A percentile compares a stretch with the other conserved stretches of the same genome.
Evolutionary conservation across 2,797 vertebrate genomes (phyloP).

Genomic region (Enteromius mattozi): DNA sequence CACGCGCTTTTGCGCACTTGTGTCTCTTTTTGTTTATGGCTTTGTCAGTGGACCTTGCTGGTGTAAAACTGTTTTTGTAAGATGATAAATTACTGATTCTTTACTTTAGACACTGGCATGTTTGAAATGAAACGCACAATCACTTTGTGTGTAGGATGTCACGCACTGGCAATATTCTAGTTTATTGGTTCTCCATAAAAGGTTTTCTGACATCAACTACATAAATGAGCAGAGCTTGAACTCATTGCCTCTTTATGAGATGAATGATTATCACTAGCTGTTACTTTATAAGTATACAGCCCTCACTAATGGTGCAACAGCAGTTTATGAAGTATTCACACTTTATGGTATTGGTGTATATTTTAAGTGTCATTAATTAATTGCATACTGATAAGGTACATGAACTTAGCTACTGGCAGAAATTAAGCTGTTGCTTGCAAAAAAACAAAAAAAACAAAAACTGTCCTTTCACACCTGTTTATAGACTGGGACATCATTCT

Average conservation of each 20-base stretch:
- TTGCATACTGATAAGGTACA: background rate
- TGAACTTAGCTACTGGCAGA: background rate
- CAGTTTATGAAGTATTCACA: constrained; percentile 1
- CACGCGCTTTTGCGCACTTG: constrained; percentile 17
- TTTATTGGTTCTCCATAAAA: constrained; percentile 22
- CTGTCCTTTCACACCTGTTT: background rate
- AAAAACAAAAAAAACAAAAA: background rate
- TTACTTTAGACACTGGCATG: background rate
- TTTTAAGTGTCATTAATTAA: constrained; percentile 14
- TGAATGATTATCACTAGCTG: background rate
- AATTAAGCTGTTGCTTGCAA: constrained; percentile 13
- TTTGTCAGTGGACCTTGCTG: background rate
- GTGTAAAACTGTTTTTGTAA: constrained; percentile 3
- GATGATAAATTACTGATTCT: background rate
- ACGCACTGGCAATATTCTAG: background rate
- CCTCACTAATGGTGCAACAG: background rate
- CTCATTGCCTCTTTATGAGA: background rate
- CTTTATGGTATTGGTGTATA: background rate
- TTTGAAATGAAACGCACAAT: background rate
- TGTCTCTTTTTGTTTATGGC: background rate
- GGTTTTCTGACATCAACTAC: background rate
- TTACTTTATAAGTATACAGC: background rate
- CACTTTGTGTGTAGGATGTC: background rate
- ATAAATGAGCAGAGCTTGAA: constrained; percentile 15
- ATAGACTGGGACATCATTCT: background rate